Evolutionary conservation across 2,888 invertebrate genomes (phyloP), one percentile per base, ranked within the genome.

Genomic region (Oasisia sp.): DNA sequence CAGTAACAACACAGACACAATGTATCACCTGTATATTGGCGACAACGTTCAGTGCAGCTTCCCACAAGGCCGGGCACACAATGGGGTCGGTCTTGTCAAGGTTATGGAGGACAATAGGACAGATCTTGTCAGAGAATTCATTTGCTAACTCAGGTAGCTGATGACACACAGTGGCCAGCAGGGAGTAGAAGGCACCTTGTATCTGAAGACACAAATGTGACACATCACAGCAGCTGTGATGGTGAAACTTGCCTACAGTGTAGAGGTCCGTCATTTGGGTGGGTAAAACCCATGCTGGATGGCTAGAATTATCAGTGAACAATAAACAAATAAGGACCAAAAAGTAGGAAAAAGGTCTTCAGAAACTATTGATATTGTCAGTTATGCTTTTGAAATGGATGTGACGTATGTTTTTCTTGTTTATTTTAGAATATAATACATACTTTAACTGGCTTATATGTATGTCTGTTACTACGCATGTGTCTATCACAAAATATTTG

Each of bases 21-120:
- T 7, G 50, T 19, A 91, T 92, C 90, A 95, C 97, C 95, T 97
- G 96, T 94, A 97, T 97, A 93, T 97, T 97, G 91, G 97, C 97
- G 94, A 97, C 97, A 91, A 97, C 96, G 89, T 97, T 96, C 91
- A 98, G 94, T 5, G 97, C 97, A 92, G 98, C 97, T 94, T 98
- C 98, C 98, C 98, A 98, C 44, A 98, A 97, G 93, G 97, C 97
- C 0, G 97, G 97, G 91, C 97, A 97, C 45, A 98, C 97, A 38
- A 97, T 96, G 2, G 98, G 97, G 95, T 98, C 98, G 58, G 96
- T 97, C 95, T 98, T 98, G 95, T 98, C 97, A 91, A 98, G 96
- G 95, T 97, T 97, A 92, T 97, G 97, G 94, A 98, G 97, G 89
- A 97, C 97, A 32, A 97, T 96, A 1, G 97, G 97, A 58, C 97